Evolutionary conservation across 2,888 invertebrate species (phyloP).

Genomic region (Minunthozetes semirufus): DNA sequence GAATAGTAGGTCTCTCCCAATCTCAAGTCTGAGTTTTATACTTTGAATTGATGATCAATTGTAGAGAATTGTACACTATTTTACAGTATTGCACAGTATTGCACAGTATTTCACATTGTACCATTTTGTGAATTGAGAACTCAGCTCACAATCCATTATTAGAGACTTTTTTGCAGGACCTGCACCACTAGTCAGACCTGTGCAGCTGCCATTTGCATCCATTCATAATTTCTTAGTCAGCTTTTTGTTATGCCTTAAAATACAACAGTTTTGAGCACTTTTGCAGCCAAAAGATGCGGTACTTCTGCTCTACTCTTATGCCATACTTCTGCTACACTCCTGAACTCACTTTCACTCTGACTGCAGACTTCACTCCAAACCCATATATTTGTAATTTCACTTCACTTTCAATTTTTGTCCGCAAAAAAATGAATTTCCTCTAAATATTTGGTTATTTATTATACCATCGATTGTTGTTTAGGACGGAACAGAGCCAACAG

Average conservation of each 20-base stretch:
- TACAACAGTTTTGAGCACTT: slow-evolving; percentile 6
- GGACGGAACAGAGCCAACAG: not conserved
- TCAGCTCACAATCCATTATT: slow-evolving; percentile 25
- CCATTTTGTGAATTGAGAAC: slow-evolving; percentile 25
- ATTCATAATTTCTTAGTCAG: slow-evolving; percentile 29
- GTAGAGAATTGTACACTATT: too few species aligned
- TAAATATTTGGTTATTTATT: slow-evolving; percentile 24
- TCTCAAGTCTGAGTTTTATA: slow-evolving; percentile 17
- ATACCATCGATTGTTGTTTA: slow-evolving; percentile 15
- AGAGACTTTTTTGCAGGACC: slow-evolving; percentile 20
- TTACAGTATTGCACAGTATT: too few species aligned
- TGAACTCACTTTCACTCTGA: not conserved
- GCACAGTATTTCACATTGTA: too few species aligned
- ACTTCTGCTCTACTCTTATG: not conserved
- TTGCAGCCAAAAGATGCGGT: slow-evolving; percentile 20
- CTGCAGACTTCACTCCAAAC: slow-evolving; percentile 14
- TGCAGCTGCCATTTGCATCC: slow-evolving; percentile 32
- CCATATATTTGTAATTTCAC: slow-evolving; percentile 24
- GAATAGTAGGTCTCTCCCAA: slow-evolving; percentile 14
- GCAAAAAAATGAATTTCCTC: slow-evolving; percentile 16
- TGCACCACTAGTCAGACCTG: not conserved
- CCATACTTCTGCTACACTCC: not conserved
- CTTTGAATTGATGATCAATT: slow-evolving; percentile 26
- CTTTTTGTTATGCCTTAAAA: slow-evolving; percentile 19
- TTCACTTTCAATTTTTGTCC: slow-evolving; percentile 4